These are phyloP conservation scores for Menidia menidia DNA, from an alignment of 2,797 vertebrate genomes.

Conservation along the genomic window DNA sequence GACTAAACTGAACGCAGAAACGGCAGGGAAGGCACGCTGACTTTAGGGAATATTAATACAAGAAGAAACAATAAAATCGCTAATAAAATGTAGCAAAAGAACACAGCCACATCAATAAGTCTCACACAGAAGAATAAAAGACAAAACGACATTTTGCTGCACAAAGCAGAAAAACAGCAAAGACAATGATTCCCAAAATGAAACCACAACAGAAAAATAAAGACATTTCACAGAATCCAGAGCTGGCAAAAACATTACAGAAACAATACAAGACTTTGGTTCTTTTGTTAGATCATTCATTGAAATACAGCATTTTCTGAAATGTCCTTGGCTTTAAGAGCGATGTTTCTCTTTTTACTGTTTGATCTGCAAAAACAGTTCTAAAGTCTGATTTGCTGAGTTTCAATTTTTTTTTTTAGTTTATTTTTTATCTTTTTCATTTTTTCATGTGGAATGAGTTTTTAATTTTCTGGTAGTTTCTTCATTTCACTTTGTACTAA, in stretches of 20 bases:
- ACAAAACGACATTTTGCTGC: not conserved
- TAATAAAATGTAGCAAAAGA: not conserved
- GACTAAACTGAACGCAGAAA: conserved; percentile 10
- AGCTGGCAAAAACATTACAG: not conserved
- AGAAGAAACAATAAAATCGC: not conserved
- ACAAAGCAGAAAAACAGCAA: not conserved
- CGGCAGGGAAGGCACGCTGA: not conserved
- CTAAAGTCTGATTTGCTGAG: not conserved
- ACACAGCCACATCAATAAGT: not conserved
- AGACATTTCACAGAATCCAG: not conserved
- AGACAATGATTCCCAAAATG: not conserved
- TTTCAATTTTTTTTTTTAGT: not conserved
- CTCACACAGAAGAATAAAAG: not conserved
- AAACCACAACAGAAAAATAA: not conserved
- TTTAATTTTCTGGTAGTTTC: no score
- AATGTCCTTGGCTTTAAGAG: not conserved
- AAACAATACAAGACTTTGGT: not conserved
- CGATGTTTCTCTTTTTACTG: not conserved
- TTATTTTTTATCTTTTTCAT: not conserved
- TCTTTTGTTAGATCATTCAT: not conserved
- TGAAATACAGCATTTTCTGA: not conserved
- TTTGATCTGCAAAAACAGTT: not conserved
- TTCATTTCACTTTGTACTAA: no score
- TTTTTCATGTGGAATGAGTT: no score
- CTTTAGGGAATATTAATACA: not conserved